These are phyloP conservation scores for Allacma fusca DNA, from an alignment of 2,888 invertebrate species.

Conservation along the genomic window DNA sequence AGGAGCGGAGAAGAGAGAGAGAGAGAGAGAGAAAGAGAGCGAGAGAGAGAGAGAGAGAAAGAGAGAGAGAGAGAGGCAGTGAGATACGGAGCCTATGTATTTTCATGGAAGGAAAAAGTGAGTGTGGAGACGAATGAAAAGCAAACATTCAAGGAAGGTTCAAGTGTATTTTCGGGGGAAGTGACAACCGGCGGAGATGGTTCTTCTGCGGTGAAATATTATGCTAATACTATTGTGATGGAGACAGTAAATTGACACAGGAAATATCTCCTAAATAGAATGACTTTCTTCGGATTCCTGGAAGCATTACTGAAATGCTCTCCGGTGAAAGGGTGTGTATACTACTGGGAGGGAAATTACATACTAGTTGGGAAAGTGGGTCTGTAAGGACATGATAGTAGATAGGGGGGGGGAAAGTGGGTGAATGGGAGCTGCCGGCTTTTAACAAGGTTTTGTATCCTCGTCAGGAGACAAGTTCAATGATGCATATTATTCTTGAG, in stretches of 20 bases:
- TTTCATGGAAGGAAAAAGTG: not conserved
- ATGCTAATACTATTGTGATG: conserved; percentile 38
- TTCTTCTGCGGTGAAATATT: conserved; percentile 15
- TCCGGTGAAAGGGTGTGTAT: no score
- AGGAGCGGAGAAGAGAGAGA: no score
- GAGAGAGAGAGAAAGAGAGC: no score
- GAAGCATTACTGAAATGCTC: no score
- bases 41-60: no score
- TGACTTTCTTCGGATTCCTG: not conserved
- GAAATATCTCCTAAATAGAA: conserved; percentile 30
- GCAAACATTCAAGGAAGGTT: not conserved
- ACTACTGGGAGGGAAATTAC: no score
- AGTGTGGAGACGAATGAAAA: not conserved
- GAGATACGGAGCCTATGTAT: no score
- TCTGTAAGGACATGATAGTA: not conserved
- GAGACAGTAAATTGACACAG: conserved; percentile 36
- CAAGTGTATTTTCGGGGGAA: conserved; percentile 2
- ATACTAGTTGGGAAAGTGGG: not conserved
- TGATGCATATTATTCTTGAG: conserved; percentile 5
- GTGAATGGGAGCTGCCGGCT: not conserved
- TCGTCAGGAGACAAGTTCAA: conserved; percentile 12
- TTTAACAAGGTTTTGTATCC: conserved; percentile 13
- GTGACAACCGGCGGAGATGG: conserved; percentile 25
- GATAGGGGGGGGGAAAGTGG: not conserved
- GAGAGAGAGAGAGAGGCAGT: no score